Conservation (phyloP, 2,797 vertebrate species). For the Tokudaia tokunoshimensis region DNA sequence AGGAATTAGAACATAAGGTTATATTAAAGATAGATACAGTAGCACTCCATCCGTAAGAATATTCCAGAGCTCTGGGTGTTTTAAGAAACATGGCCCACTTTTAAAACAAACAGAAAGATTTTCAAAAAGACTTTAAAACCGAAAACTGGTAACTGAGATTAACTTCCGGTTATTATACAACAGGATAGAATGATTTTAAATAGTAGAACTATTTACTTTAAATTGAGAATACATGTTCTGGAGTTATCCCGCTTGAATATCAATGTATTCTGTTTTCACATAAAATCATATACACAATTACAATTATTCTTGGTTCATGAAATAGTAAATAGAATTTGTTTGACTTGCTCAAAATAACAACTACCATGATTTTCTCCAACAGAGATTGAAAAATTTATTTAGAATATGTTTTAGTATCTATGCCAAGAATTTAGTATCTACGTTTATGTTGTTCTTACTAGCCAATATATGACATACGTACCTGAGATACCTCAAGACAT, state of each 20-base stretch:
- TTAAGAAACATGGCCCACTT: not conserved
- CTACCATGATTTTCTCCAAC: not conserved
- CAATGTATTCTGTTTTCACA: not conserved
- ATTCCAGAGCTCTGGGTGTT: not conserved
- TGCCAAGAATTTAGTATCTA: not conserved
- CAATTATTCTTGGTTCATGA: not conserved
- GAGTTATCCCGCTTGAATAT: not conserved
- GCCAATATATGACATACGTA: not conserved
- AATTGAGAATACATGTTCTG: not conserved
- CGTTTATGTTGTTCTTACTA: not conserved
- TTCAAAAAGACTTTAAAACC: not conserved
- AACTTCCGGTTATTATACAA: not conserved
- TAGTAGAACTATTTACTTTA: not conserved
- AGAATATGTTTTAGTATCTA: constrained; percentile 16
- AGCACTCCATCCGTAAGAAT: not conserved
- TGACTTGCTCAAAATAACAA: not conserved
- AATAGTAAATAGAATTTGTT: constrained; percentile 35
- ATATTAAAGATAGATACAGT: not conserved
- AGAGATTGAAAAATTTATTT: not conserved
- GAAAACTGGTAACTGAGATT: not conserved
- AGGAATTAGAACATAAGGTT: not conserved
- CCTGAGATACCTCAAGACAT: not conserved
- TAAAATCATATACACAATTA: not conserved
- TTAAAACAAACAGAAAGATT: not conserved
- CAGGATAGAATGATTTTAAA: not conserved